Evolutionary conservation across 2,113 vertebrate species (phyloP), one percentile per base, ranked within the genome.

Genomic region (Pithys albifrons): DNA sequence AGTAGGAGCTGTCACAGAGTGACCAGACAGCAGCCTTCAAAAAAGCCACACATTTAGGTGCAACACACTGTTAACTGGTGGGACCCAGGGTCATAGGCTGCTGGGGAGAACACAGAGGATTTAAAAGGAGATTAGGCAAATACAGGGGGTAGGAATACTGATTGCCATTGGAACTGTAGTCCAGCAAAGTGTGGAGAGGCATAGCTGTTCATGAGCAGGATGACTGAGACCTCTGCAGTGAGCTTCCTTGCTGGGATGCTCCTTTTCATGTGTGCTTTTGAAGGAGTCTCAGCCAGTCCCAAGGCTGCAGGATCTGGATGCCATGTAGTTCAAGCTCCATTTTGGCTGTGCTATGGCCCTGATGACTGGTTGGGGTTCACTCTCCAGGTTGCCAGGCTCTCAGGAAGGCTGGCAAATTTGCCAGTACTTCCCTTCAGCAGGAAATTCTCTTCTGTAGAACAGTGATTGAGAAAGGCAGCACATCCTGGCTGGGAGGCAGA

Each of bases 281-380:
- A 29, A 51, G 43, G 35, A 51, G 54, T 37, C 54, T 64, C 70
- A 41, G 49, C 1, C 3, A 73, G 45, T 46, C 39, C 19, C 35
- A 69, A 6, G 24, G 10, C 12, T 65, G 39, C 79, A 37, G 35
- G 35, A 55, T 39, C 0, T 0, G 7, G 43, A 24, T 80, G 37
- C 31, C 51, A 39, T 3, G 1, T 8, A 6, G 2, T 39, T 79
- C 64, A 62, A 58, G 33, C n/a, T 5, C 41, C 8, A 1, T n/a
- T 71, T 62, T 15, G 29, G 39, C 85, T 24, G 25, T 69, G 25
- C 54, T 6, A 1, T 25, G 80, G 80, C 19, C 23, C 18, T 3
- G 1, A 24, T 37, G 52, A 55, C 0, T 1, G 7, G 8, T 3
- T 4, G 0, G 18, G 61, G n/a, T 45, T 73, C 45, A 28, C 54